Evolutionary conservation across 2,888 invertebrate species (phyloP).

Genomic region (Ophion ellenae): DNA sequence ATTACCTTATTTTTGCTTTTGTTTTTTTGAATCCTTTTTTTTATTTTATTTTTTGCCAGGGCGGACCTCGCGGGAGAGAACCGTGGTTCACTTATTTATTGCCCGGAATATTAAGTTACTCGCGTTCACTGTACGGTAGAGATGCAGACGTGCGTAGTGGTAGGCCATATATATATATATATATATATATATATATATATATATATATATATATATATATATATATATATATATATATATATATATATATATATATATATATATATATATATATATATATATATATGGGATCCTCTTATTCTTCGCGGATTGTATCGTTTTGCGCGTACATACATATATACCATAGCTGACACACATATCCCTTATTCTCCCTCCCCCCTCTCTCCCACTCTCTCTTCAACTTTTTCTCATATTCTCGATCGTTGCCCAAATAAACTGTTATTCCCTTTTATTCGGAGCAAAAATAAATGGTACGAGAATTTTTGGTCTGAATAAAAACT

Average conservation of each 20-base stretch:
- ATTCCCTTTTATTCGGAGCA: constrained; percentile 6
- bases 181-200: too few relatives aligned
- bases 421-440: constrained; percentile 31
- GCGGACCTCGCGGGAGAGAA: constrained; percentile 76
- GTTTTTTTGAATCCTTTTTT: constrained; percentile 7
- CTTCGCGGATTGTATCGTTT: constrained; percentile 64
- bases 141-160: constrained; percentile 29
- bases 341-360: constrained; percentile 27
- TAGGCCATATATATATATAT: neutral
- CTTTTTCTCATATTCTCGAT: constrained; percentile 28
- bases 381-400: constrained; percentile 29
- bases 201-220: too few relatives aligned
- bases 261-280: neutral
- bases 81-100: constrained; percentile 81
- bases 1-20: constrained; percentile 62
- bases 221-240: too few relatives aligned
- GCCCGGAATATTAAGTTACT: constrained; percentile 82
- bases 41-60: constrained; percentile 68
- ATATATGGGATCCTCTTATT: constrained; percentile 30
- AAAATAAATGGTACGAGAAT: neutral
- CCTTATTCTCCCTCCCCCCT: constrained; percentile 12
- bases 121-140: constrained; percentile 72
- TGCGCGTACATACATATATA: constrained; percentile 25
- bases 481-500: neutral
- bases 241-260: too few relatives aligned